A percentile compares a stretch with the other conserved stretches of the same genome.
Evolutionary conservation across 1,140 invertebrate genomes (phyloP).

Genomic region (Adoxophyes honmai): DNA sequence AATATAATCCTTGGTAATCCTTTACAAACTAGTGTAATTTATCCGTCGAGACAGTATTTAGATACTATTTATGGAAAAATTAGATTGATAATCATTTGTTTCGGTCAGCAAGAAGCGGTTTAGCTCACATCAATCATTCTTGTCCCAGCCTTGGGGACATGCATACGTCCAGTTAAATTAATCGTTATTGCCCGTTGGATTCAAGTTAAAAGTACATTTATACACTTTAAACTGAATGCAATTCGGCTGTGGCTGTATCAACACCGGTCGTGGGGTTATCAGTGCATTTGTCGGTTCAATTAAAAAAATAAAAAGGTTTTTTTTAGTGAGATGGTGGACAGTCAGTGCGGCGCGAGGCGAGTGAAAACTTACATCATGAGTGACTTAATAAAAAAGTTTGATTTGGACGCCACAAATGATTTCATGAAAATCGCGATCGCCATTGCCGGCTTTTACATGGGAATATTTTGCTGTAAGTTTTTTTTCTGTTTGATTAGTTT

Average conservation of each 20-base stretch:
- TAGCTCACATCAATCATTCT: conserved; percentile 5
- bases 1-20: not conserved
- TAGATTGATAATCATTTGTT: conserved; percentile 21
- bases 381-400: conserved; percentile 63
- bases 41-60: not conserved
- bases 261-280: conserved; percentile 55
- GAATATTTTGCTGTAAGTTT: conserved; percentile 61
- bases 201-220: not conserved
- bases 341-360: conserved; percentile 53
- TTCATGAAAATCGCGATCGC: conserved; percentile 55
- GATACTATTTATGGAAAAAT: no score
- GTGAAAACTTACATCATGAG: conserved; percentile 70
- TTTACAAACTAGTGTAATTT: not conserved
- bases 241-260: conserved; percentile 27
- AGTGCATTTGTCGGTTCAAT: conserved; percentile 41
- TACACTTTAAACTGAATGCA: conserved; percentile 29
- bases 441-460: conserved; percentile 58
- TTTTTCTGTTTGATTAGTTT: no score
- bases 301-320: conserved; percentile 25
- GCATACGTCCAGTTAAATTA: not conserved
- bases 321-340: conserved; percentile 51
- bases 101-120: conserved; percentile 31
- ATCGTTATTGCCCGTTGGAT: not conserved
- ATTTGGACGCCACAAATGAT: conserved; percentile 55
- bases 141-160: not conserved